phyloP scores from a whole-genome alignment of 2,888 invertebrate genomes.

The Platycheirus albimanus region DNA sequence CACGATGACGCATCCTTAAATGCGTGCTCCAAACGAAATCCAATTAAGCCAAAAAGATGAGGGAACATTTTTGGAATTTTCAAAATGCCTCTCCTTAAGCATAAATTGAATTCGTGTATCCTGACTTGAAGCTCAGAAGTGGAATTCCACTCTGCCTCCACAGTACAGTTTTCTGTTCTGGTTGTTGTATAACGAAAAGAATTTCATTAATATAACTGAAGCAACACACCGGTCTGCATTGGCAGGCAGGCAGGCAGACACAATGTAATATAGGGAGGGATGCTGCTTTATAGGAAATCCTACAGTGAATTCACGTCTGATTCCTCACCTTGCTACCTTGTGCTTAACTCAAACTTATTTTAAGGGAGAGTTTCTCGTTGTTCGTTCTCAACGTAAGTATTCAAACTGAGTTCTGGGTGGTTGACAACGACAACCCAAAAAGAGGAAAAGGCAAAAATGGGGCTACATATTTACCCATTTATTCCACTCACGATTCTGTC shows the following conservation, averaged over 20 bases:
- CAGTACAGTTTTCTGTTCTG: background rate
- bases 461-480: conserved; percentile 39
- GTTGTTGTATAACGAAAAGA: conserved; percentile 11
- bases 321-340: conserved; percentile 10
- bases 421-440: conserved; percentile 39
- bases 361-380: too few species aligned
- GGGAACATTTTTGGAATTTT: conserved; percentile 63
- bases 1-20: conserved; percentile 47
- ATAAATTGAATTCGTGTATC: conserved; percentile 61
- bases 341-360: background rate
- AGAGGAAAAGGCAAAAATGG: background rate
- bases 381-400: conserved; percentile 9
- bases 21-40: conserved; percentile 54
- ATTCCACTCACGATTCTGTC: conserved; percentile 61
- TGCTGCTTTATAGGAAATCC: conserved; percentile 8
- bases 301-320: conserved; percentile 41
- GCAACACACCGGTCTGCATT: conserved; percentile 50
- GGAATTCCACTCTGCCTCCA: conserved; percentile 6
- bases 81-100: conserved; percentile 54
- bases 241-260: background rate
- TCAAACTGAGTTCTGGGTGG: conserved; percentile 21
- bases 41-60: conserved; percentile 62
- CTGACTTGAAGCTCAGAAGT: conserved; percentile 24
- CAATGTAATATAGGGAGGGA: conserved; percentile 14
- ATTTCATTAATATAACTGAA: conserved; percentile 65